Evolutionary conservation across 1,140 invertebrate species (phyloP).

Genomic region (Sminthurinus signatus): DNA sequence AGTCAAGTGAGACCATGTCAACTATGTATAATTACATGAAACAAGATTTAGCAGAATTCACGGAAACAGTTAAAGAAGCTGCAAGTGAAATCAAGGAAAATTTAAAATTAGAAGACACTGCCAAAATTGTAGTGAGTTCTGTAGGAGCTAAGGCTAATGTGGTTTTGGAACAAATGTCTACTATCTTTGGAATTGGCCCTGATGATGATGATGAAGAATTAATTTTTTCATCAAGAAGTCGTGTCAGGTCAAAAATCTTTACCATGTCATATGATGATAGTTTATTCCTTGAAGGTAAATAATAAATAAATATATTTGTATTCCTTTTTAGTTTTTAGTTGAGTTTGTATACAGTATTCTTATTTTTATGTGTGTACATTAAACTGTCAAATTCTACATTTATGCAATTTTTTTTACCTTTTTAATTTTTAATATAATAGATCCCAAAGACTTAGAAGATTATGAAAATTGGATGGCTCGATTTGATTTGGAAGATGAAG

Average conservation of each 20-base stretch:
- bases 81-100: constrained; percentile 37
- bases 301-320: too few relatives aligned
- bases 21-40: constrained; percentile 41
- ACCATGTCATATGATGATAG: constrained; percentile 27
- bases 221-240: too few relatives aligned
- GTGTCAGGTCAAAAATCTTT: constrained; percentile 37
- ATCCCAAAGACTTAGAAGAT: constrained; percentile 26
- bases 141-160: constrained; percentile 24
- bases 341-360: too few relatives aligned
- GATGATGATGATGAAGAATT: constrained; percentile 40
- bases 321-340: too few relatives aligned
- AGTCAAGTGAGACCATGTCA: constrained; percentile 32
- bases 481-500: constrained; percentile 37
- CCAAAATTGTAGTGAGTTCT: constrained; percentile 20
- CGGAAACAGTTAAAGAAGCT: constrained; percentile 34
- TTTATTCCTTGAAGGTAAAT: constrained; percentile 26
- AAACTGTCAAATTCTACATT: too few relatives aligned
- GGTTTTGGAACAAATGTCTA: constrained; percentile 37
- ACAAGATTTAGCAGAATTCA: constrained; percentile 38
- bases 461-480: constrained; percentile 34
- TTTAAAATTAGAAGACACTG: constrained; percentile 35
- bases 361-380: too few relatives aligned
- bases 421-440: too few relatives aligned
- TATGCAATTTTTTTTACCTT: too few relatives aligned
- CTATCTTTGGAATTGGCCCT: constrained; percentile 39